These are phyloP conservation scores for Arvicanthis niloticus DNA, from an alignment of 2,113 vertebrate species.

Conservation along the genomic window DNA sequence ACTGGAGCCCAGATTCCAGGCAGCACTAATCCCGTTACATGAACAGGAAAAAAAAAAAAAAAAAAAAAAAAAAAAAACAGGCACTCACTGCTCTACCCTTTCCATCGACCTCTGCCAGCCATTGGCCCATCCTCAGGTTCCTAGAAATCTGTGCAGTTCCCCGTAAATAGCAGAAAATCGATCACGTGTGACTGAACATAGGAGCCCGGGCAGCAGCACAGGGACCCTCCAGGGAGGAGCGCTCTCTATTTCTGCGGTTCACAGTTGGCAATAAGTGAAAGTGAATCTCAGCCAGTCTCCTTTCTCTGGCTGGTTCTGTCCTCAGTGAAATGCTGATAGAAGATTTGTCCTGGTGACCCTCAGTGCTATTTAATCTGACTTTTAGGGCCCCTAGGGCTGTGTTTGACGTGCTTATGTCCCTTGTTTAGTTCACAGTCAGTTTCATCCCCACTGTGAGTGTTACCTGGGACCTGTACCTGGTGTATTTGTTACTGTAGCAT, in stretches of 20 bases:
- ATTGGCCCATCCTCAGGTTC: not conserved
- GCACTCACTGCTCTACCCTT: not conserved
- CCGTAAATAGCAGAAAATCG: not conserved
- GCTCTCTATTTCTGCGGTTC: not conserved
- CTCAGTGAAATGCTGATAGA: not conserved
- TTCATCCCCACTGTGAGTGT: too few relatives aligned
- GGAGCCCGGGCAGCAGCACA: rapidly evolving
- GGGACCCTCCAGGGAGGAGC: rapidly evolving
- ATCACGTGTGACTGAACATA: rapidly evolving
- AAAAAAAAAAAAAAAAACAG: not conserved
- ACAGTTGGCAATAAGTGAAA: not conserved
- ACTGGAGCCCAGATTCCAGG: not conserved
- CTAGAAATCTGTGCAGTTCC: not conserved
- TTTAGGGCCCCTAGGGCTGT: not conserved
- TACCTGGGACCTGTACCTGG: too few relatives aligned
- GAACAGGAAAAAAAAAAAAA: not conserved
- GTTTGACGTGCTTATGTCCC: not conserved
- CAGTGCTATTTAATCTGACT: not conserved
- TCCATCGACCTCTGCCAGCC: not conserved
- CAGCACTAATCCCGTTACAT: conserved; percentile 16
- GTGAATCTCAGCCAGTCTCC: not conserved
- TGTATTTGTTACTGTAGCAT: not conserved
- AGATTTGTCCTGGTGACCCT: not conserved
- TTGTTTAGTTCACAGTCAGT: not conserved
- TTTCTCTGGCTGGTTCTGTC: not conserved